phyloP scores from a whole-genome alignment of 2,113 vertebrate genomes.

The Oncorhynchus nerka region DNA sequence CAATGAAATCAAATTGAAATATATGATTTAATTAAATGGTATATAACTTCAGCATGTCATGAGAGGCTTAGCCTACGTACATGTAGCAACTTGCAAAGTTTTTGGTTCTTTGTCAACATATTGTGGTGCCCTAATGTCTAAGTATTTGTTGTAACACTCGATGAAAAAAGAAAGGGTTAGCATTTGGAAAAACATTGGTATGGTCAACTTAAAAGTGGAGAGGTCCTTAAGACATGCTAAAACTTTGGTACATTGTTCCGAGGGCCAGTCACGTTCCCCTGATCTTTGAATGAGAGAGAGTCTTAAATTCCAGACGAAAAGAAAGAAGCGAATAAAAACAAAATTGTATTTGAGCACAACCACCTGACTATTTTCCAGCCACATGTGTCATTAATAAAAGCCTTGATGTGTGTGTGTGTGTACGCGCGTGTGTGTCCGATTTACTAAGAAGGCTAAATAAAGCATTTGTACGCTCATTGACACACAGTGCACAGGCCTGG shows the following conservation, averaged over 20 bases:
- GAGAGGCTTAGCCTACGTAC: background rate
- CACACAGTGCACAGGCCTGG: conserved; percentile 5
- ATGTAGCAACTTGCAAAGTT: background rate
- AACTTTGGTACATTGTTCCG: conserved; percentile 29
- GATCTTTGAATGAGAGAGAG: conserved; percentile 41
- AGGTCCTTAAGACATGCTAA: conserved; percentile 35
- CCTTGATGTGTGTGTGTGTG: conserved; percentile 1
- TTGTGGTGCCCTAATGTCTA: background rate
- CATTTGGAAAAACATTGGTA: background rate
- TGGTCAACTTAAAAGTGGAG: conserved; percentile 40
- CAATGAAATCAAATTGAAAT: background rate
- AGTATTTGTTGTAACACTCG: background rate
- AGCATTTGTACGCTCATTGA: conserved; percentile 15
- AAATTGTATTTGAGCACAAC: conserved; percentile 33
- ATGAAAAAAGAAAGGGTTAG: background rate
- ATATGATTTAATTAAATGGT: background rate
- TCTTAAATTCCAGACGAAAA: conserved; percentile 52
- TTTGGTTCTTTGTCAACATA: background rate
- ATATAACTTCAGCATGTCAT: background rate
- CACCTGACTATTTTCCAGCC: conserved; percentile 25
- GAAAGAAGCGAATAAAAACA: conserved; percentile 52
- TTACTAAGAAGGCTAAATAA: conserved; percentile 10
- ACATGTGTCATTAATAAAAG: conserved; percentile 34
- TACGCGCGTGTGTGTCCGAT: background rate
- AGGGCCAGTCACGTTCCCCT: conserved; percentile 29